Evolutionary conservation across 1,140 invertebrate genomes (phyloP).

Genomic region (Thaumetopoea pityocampa): DNA sequence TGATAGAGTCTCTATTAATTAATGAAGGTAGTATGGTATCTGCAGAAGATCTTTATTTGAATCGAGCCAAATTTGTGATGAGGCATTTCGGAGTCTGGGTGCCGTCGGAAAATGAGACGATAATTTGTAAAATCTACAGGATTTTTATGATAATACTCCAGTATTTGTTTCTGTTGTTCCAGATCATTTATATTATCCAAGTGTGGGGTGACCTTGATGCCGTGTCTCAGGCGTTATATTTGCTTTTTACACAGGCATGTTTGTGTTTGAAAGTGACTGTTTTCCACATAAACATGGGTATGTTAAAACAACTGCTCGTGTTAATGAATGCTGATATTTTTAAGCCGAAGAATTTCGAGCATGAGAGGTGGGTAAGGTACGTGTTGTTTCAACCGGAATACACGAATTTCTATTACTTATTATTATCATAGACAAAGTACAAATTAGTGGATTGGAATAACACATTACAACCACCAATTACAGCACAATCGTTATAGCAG

Average conservation of each 20-base stretch:
- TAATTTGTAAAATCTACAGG: slow-evolving; percentile 34
- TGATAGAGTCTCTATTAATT: not conserved
- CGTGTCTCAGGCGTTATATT: slow-evolving; percentile 51
- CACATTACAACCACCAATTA: too few relatives aligned
- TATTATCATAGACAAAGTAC: not conserved
- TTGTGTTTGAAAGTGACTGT: slow-evolving; percentile 62
- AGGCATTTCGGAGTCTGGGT: slow-evolving; percentile 57
- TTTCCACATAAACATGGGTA: slow-evolving; percentile 42
- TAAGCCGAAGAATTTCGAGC: slow-evolving; percentile 31
- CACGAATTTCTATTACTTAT: not conserved
- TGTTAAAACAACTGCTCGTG: slow-evolving; percentile 33
- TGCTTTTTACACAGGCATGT: slow-evolving; percentile 61
- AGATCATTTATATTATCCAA: slow-evolving; percentile 51
- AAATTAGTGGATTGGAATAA: too few relatives aligned
- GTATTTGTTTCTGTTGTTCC: slow-evolving; percentile 56
- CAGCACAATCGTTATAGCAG: too few relatives aligned
- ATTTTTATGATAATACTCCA: slow-evolving; percentile 55
- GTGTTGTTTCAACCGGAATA: not conserved
- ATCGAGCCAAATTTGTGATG: slow-evolving; percentile 59
- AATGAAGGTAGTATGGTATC: not conserved
- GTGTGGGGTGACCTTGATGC: slow-evolving; percentile 61
- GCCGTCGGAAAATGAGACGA: slow-evolving; percentile 31
- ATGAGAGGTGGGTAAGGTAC: slow-evolving; percentile 37
- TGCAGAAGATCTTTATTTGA: slow-evolving; percentile 49
- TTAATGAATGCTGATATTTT: slow-evolving; percentile 54